A percentile compares a stretch with the other conserved stretches of the same genome.
Evolutionary conservation across 2,113 vertebrate genomes (phyloP).

Genomic region (Penelope pileata): DNA sequence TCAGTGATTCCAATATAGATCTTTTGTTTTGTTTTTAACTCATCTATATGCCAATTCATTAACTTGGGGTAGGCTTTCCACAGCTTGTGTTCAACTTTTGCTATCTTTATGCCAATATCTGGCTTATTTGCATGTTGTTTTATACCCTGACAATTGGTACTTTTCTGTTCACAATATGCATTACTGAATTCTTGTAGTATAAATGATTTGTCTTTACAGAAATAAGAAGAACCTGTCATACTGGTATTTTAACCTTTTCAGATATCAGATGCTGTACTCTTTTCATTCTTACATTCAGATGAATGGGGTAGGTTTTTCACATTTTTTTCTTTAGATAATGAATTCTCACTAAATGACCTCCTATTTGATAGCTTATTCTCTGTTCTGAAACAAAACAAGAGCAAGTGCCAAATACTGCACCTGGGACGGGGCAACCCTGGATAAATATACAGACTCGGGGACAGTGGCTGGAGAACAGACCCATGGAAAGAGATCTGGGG

Average conservation of each 20-base stretch:
- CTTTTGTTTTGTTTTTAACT: constrained; percentile 30
- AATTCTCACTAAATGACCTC: neutral
- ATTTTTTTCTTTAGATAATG: neutral
- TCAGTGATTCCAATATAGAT: neutral
- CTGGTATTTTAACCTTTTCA: neutral
- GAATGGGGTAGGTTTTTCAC: neutral
- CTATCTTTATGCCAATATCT: neutral
- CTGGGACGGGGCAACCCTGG: neutral
- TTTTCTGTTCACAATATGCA: neutral
- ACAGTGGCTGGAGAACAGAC: neutral
- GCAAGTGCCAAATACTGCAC: neutral
- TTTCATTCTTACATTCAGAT: neutral
- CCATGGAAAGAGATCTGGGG: neutral
- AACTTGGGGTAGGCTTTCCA: neutral
- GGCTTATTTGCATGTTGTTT: neutral
- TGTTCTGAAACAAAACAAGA: neutral
- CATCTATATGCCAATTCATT: neutral
- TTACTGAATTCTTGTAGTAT: neutral
- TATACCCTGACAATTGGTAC: neutral
- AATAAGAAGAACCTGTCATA: neutral
- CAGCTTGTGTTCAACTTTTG: neutral
- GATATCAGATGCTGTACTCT: neutral
- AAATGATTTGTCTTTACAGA: neutral
- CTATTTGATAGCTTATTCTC: neutral
- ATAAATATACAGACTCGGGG: neutral